Percentiles rank a stretch among this genome's conserved stretches.
These are phyloP conservation scores for Zaprionus gabonicus DNA, from an alignment of 1,140 invertebrate species.

Conservation along the genomic window DNA sequence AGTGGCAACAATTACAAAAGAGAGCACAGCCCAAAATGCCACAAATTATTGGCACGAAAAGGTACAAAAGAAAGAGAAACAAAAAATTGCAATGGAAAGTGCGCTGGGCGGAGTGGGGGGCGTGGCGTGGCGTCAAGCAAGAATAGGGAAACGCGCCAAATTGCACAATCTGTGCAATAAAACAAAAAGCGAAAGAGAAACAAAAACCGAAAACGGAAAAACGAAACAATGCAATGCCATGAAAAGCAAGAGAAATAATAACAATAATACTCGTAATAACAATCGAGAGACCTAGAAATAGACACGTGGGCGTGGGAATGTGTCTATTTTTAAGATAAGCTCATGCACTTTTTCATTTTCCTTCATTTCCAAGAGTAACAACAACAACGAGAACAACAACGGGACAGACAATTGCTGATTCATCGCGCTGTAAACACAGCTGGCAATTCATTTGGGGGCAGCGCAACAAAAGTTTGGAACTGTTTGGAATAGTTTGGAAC, in stretches of 20 bases:
- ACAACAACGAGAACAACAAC: conserved; percentile 26
- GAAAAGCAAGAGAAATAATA: conserved; percentile 28
- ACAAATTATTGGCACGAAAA: conserved; percentile 53
- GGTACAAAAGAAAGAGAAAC: conserved; percentile 11
- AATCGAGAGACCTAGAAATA: conserved; percentile 71
- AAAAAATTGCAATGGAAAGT: conserved; percentile 60
- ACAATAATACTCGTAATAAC: conserved; percentile 20
- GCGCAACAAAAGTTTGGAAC: conserved; percentile 18
- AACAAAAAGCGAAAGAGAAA: conserved; percentile 16
- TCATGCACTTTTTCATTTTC: conserved; percentile 49
- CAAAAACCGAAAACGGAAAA: conserved; percentile 38
- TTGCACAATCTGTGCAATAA: conserved; percentile 62
- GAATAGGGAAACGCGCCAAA: conserved; percentile 70
- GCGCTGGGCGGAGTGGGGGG: not conserved
- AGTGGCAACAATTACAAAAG: conserved; percentile 67
- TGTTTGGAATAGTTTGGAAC: conserved; percentile 39
- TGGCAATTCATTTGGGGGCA: conserved; percentile 47
- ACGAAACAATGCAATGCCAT: conserved; percentile 54
- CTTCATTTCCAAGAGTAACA: conserved; percentile 57
- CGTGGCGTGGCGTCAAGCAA: conserved; percentile 14
- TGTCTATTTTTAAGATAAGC: conserved; percentile 67
- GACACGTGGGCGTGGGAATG: conserved; percentile 79
- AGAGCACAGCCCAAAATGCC: conserved; percentile 49
- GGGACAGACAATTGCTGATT: conserved; percentile 52
- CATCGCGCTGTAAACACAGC: conserved; percentile 52